phyloP scores from a whole-genome alignment of 1,140 invertebrate species.

The Hylaeus volcanicus region DNA sequence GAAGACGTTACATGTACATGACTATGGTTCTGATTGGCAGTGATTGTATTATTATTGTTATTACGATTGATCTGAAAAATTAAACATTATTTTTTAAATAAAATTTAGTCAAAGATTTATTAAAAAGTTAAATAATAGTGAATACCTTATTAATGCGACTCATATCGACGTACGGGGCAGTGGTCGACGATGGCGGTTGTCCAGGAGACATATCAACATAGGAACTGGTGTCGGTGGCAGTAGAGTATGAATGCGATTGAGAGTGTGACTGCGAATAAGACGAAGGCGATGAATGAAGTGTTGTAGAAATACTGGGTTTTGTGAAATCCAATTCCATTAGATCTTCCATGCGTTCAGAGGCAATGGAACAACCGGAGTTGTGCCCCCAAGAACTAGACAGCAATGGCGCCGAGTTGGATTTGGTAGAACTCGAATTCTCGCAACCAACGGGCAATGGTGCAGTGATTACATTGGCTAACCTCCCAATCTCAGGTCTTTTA shows the following conservation, averaged over 20 bases:
- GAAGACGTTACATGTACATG: constrained; percentile 71
- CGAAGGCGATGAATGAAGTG: constrained; percentile 70
- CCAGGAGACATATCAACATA: constrained; percentile 83
- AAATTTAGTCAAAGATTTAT: too few species aligned
- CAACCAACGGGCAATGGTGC: constrained; percentile 79
- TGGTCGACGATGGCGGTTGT: constrained; percentile 71
- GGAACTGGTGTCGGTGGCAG: constrained; percentile 79
- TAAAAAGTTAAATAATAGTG: not conserved
- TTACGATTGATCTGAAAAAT: constrained; percentile 76
- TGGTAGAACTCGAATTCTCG: constrained; percentile 75
- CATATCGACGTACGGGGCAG: constrained; percentile 80
- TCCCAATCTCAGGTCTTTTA: constrained; percentile 79
- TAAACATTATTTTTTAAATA: not conserved
- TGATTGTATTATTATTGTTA: constrained; percentile 76
- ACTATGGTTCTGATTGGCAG: constrained; percentile 78
- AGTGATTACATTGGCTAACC: constrained; percentile 80
- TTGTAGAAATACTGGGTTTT: constrained; percentile 75
- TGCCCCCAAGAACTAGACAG: constrained; percentile 81
- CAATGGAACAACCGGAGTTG: constrained; percentile 80
- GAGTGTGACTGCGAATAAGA: constrained; percentile 72
- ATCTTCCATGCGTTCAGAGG: constrained; percentile 85
- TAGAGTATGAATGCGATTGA: constrained; percentile 73
- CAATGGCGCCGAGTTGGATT: constrained; percentile 78
- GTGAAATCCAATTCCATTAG: constrained; percentile 91
- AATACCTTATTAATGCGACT: constrained; percentile 76